A percentile compares a stretch with the other conserved stretches of the same genome.
Evolutionary conservation across 2,797 vertebrate species (phyloP).

Genomic region (Cossypha caffra): DNA sequence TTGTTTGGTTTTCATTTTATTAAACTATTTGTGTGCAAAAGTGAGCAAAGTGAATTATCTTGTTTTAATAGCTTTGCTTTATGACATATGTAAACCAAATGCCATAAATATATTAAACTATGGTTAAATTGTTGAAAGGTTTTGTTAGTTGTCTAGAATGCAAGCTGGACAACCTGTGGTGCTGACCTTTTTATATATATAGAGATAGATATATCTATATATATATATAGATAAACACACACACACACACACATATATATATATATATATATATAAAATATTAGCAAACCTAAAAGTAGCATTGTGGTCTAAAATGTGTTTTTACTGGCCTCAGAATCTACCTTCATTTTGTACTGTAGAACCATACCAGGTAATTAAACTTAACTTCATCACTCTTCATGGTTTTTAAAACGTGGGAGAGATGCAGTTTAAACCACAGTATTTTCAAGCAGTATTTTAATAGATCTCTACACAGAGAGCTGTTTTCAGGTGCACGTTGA

Average conservation of each 20-base stretch:
- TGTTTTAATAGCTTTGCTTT: constrained; percentile 76
- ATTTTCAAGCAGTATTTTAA: constrained; percentile 78
- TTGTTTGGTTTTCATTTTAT: constrained; percentile 70
- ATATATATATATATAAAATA: background rate
- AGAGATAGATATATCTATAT: constrained; percentile 54
- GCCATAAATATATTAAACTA: constrained; percentile 78
- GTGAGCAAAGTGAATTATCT: constrained; percentile 75
- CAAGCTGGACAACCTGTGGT: constrained; percentile 76
- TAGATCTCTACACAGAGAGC: constrained; percentile 64
- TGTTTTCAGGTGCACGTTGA: constrained; percentile 79
- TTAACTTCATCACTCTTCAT: constrained; percentile 58
- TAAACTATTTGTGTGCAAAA: constrained; percentile 70
- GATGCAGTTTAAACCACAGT: constrained; percentile 63
- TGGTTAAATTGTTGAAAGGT: constrained; percentile 72
- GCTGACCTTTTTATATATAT: constrained; percentile 78
- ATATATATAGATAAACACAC: background rate
- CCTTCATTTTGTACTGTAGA: constrained; percentile 84
- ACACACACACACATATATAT: background rate
- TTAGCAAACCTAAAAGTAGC: constrained; percentile 78
- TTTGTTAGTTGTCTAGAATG: constrained; percentile 72
- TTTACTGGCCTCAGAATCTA: constrained; percentile 80
- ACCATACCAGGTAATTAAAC: constrained; percentile 77
- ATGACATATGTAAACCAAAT: constrained; percentile 79
- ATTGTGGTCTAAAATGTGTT: constrained; percentile 77
- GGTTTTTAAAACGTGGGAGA: constrained; percentile 51